A percentile compares a stretch with the other conserved stretches of the same genome.
phyloP scores from a whole-genome alignment of 2,797 vertebrate species.

The Brachyrhaphis roseni region DNA sequence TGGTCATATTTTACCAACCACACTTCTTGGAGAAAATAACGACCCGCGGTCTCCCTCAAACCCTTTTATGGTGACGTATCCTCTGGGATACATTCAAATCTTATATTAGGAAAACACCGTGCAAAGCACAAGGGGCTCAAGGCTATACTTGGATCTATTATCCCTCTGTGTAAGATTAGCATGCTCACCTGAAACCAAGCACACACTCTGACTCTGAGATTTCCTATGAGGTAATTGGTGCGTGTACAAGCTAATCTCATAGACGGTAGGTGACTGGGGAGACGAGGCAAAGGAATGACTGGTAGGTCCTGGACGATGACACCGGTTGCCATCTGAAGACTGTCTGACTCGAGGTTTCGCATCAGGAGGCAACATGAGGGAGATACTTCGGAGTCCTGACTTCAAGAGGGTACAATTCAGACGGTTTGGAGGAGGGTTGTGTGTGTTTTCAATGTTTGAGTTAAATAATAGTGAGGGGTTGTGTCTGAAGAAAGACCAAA shows the following conservation, averaged over 20 bases:
- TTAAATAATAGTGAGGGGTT: background rate
- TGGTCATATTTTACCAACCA: background rate
- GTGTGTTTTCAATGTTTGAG: background rate
- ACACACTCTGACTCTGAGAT: constrained; percentile 11
- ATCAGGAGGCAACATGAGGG: constrained; percentile 45
- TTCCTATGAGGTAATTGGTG: constrained; percentile 57
- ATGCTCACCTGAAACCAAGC: constrained; percentile 47
- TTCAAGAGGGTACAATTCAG: constrained; percentile 45
- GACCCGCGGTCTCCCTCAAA: background rate
- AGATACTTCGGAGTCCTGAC: constrained; percentile 43
- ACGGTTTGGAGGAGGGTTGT: background rate
- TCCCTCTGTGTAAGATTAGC: constrained; percentile 65
- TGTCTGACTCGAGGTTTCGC: background rate
- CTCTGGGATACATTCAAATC: background rate
- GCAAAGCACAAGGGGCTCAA: constrained; percentile 35
- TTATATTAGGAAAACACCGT: background rate
- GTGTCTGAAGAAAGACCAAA: background rate
- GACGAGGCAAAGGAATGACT: constrained; percentile 8
- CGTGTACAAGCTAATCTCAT: constrained; percentile 42
- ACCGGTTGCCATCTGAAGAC: background rate
- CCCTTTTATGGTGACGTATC: background rate
- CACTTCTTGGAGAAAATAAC: no score
- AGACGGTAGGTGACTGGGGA: background rate
- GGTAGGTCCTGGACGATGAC: background rate
- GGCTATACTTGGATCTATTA: constrained; percentile 70